These are phyloP conservation scores for Drosophila cognata DNA, from an alignment of 2,888 invertebrate genomes.

Conservation along the genomic window DNA sequence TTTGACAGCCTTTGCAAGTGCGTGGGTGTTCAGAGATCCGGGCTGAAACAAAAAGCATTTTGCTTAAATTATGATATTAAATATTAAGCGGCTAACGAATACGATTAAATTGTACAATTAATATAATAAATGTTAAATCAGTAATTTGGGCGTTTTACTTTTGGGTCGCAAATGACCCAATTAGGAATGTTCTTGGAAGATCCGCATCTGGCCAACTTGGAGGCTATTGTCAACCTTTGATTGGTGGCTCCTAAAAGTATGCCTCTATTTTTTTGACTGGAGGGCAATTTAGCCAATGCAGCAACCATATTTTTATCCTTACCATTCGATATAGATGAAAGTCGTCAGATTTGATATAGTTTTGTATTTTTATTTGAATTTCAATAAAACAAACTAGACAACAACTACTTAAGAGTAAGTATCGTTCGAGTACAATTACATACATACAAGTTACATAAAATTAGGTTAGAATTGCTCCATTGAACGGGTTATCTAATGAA, in stretches of 20 bases:
- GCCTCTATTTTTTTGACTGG: accelerated
- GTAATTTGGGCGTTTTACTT: not conserved
- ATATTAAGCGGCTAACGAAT: not conserved
- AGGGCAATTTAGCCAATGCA: not conserved
- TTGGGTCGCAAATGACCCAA: accelerated
- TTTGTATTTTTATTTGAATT: constrained; percentile 69
- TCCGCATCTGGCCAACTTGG: accelerated
- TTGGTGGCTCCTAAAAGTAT: not conserved
- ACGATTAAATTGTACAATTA: not conserved
- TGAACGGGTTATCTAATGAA: constrained; percentile 34
- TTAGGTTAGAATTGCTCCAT: constrained; percentile 54
- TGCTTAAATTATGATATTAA: not conserved
- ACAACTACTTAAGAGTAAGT: constrained; percentile 76
- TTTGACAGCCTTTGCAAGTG: not conserved
- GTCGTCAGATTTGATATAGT: not conserved
- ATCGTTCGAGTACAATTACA: constrained; percentile 58
- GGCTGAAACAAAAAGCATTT: not conserved
- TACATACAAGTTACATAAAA: constrained; percentile 74
- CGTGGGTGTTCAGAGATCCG: not conserved
- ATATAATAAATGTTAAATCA: not conserved
- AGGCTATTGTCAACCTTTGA: accelerated
- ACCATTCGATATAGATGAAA: not conserved
- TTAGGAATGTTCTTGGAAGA: not conserved
- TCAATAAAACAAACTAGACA: constrained; percentile 80
- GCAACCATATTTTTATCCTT: not conserved